Percentiles rank a stretch among this genome's conserved stretches.
Conservation (phyloP, 2,888 invertebrate genomes). For the Ichneumon xanthorius region DNA sequence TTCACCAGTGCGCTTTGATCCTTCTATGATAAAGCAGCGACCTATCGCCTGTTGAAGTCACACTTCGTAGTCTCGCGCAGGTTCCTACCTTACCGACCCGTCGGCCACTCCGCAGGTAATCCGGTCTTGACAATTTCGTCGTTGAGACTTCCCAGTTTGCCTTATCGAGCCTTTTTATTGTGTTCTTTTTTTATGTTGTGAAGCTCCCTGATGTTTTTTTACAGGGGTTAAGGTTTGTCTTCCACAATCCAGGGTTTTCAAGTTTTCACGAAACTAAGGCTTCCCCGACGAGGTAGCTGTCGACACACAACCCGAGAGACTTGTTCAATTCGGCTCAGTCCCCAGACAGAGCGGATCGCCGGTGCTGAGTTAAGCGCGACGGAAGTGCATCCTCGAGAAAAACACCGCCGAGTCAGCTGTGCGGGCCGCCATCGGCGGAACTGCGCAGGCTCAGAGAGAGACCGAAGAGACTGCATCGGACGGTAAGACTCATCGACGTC, state of each 20-base stretch:
- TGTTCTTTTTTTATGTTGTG: neutral
- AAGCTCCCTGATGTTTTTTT: neutral
- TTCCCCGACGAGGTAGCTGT: neutral
- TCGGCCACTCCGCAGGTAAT: neutral
- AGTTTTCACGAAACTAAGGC: neutral
- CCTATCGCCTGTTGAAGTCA: neutral
- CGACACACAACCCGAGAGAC: neutral
- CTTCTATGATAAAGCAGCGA: neutral
- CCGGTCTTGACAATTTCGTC: neutral
- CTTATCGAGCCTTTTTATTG: no score
- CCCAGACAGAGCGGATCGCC: neutral
- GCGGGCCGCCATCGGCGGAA: neutral
- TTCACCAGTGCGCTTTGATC: neutral
- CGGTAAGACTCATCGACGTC: neutral
- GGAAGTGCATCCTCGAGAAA: neutral
- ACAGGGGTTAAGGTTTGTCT: neutral
- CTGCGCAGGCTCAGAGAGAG: neutral
- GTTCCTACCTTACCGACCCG: neutral
- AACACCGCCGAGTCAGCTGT: neutral
- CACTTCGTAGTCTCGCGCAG: no score
- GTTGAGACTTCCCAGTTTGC: neutral
- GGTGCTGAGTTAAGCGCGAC: neutral
- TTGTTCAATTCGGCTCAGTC: slow-evolving; percentile 2
- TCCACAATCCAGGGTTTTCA: neutral
- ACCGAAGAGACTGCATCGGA: neutral